phyloP scores from a whole-genome alignment of 92 coral and sea anemone genomes.

The Porites rus region DNA sequence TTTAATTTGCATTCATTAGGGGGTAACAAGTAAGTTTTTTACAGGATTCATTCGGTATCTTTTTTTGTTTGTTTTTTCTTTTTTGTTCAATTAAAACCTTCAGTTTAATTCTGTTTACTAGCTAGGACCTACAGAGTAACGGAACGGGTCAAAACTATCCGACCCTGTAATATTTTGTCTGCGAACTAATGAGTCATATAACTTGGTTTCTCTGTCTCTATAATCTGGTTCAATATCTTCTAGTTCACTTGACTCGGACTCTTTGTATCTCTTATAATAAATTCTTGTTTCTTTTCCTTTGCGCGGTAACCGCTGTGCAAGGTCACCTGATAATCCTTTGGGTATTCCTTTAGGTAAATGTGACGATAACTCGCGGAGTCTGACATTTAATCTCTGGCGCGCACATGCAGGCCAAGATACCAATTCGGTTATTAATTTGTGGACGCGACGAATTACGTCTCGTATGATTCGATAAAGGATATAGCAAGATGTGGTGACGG shows the following conservation, averaged over 20 bases:
- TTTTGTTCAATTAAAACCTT: neutral
- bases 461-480: neutral
- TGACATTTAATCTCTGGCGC: neutral
- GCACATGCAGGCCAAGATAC: neutral
- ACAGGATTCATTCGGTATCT: neutral
- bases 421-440: neutral
- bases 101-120: neutral
- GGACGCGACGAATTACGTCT: neutral
- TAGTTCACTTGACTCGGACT: constrained; percentile 24
- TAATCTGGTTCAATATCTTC: constrained; percentile 56
- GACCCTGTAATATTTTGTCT: constrained; percentile 1
- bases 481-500: neutral
- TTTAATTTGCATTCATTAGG: too few species aligned
- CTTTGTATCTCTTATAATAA: neutral
- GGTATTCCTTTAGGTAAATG: constrained; percentile 7
- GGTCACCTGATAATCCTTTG: constrained; percentile 3
- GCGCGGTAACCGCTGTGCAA: neutral
- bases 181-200: constrained; percentile 37
- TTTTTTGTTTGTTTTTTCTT: neutral
- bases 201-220: constrained; percentile 38
- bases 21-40: too few species aligned
- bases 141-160: constrained; percentile 43
- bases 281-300: neutral
- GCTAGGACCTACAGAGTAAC: neutral
- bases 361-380: neutral